Percentiles rank a stretch among this genome's conserved stretches.
phyloP scores from a whole-genome alignment of 1,140 invertebrate species.

The Drepana arcuata region DNA sequence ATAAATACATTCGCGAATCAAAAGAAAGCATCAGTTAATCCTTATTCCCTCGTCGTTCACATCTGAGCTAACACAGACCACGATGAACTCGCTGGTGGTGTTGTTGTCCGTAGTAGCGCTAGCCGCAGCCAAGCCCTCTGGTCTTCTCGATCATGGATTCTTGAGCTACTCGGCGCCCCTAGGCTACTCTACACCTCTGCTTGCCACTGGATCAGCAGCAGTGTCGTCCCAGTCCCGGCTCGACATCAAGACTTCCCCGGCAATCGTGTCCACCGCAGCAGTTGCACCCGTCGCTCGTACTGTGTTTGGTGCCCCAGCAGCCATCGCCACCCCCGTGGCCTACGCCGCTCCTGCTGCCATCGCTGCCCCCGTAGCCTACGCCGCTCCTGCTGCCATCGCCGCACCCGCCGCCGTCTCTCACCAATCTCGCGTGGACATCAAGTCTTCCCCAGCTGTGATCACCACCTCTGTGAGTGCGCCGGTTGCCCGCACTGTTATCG shows the following conservation, averaged over 20 bases:
- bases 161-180: constrained; percentile 13
- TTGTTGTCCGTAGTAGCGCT: constrained; percentile 71
- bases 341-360: constrained; percentile 15
- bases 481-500: constrained; percentile 12
- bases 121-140: constrained; percentile 52
- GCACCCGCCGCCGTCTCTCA: constrained; percentile 28
- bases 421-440: constrained; percentile 45
- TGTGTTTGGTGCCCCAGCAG: constrained; percentile 14
- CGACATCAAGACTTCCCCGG: constrained; percentile 34
- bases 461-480: constrained; percentile 16
- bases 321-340: constrained; percentile 14
- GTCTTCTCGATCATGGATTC: constrained; percentile 28
- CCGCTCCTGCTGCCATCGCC: constrained; percentile 10
- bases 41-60: constrained; percentile 29
- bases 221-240: constrained; percentile 33
- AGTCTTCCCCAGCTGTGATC: constrained; percentile 32
- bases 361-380: constrained; percentile 15
- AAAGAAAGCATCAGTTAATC: constrained; percentile 58
- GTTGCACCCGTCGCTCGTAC: constrained; percentile 23
- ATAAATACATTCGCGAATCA: constrained; percentile 43
- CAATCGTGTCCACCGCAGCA: constrained; percentile 22
- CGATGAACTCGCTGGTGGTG: constrained; percentile 71
- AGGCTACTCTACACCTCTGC: constrained; percentile 10
- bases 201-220: constrained; percentile 21
- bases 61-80: constrained; percentile 67